Percentiles rank a stretch among this genome's conserved stretches.
Conservation (phyloP, 2,888 invertebrate species). For the Athetis lepigone region DNA sequence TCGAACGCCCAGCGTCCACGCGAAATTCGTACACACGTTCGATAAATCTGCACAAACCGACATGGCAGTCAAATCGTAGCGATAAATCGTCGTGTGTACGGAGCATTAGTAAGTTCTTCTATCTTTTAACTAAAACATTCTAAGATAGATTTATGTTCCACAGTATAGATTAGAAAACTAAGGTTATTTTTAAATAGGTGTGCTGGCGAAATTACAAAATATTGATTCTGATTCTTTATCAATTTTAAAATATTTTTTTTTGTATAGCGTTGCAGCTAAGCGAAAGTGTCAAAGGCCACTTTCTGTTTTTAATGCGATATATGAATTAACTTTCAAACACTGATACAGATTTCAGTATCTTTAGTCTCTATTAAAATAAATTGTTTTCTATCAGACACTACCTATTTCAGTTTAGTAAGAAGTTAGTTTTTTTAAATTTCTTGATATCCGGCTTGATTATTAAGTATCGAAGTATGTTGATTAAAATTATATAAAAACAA, state of each 20-base stretch:
- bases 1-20: no score
- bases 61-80: no score
- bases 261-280: constrained; percentile 22
- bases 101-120: no score
- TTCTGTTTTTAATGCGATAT: not conserved
- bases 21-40: no score
- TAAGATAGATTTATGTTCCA: not conserved
- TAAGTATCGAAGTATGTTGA: no score
- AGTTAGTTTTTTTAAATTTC: no score
- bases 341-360: not conserved
- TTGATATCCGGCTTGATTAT: no score
- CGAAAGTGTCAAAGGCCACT: constrained; percentile 28
- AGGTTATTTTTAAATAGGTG: not conserved
- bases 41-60: no score
- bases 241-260: not conserved
- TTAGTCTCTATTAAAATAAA: not conserved
- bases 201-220: constrained; percentile 17
- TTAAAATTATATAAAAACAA: no score
- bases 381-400: not conserved
- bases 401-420: not conserved
- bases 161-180: not conserved
- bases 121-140: no score
- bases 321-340: not conserved
- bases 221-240: not conserved
- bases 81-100: no score